Evolutionary conservation across 2,113 vertebrate genomes (phyloP).

Genomic region (Ictalurus furcatus): DNA sequence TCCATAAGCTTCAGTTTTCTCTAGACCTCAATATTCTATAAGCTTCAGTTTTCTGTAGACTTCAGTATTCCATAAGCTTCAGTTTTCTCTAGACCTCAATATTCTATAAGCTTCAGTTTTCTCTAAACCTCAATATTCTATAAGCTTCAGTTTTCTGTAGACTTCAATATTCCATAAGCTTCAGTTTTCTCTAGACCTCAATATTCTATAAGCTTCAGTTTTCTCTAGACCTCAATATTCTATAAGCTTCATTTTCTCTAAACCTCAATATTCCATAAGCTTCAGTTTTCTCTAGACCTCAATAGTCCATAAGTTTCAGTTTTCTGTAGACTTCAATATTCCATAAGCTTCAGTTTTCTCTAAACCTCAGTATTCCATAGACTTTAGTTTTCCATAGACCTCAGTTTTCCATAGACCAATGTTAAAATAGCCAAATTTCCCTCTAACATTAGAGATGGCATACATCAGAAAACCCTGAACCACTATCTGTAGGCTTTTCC

Average conservation of each 20-base stretch:
- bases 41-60: no score
- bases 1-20: no score
- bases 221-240: background rate
- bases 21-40: no score
- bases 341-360: background rate
- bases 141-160: background rate
- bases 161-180: background rate
- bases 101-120: no score
- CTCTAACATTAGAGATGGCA: no score
- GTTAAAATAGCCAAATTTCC: no score
- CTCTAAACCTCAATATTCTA: background rate
- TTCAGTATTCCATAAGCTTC: no score
- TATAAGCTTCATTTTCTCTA: background rate
- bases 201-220: background rate
- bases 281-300: background rate
- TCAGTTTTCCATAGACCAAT: background rate
- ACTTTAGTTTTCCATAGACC: background rate
- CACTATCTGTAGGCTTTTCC: background rate
- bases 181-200: background rate
- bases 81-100: no score
- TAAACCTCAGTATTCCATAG: background rate
- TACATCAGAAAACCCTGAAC: background rate
- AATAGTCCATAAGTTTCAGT: background rate
- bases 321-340: background rate
- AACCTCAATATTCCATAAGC: background rate